phyloP scores from a whole-genome alignment of 2,797 vertebrate species.

The Distichodus sexfasciatus region DNA sequence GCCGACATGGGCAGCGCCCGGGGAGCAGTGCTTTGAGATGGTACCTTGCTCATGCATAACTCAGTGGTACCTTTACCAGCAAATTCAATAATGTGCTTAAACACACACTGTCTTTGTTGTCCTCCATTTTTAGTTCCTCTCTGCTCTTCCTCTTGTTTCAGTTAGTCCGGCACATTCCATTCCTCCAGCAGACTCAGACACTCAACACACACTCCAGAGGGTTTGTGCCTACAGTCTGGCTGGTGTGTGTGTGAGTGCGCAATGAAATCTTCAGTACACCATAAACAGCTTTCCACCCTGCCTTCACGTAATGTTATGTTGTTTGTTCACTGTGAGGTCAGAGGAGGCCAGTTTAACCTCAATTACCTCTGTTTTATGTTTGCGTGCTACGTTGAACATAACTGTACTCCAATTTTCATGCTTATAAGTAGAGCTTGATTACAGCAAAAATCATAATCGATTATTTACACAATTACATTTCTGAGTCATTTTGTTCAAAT shows the following conservation, averaged over 20 bases:
- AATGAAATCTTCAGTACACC: not conserved
- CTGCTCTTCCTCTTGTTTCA: conserved; percentile 37
- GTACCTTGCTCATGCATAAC: too few species aligned
- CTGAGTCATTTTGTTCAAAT: too few species aligned
- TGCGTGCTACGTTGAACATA: not conserved
- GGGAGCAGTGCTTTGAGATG: too few species aligned
- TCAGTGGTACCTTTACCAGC: too few species aligned
- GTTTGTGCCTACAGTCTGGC: conserved; percentile 16
- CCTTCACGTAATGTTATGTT: not conserved
- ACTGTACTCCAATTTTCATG: too few species aligned
- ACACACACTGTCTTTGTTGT: not conserved
- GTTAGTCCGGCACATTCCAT: conserved; percentile 31
- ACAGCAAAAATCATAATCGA: too few species aligned
- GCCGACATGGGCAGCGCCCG: too few species aligned
- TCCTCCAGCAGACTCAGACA: conserved; percentile 51
- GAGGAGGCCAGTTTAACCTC: not conserved
- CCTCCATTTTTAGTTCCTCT: not conserved
- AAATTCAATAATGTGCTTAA: too few species aligned
- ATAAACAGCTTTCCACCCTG: not conserved
- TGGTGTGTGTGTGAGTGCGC: not conserved
- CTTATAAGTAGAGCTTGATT: too few species aligned
- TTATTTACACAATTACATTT: too few species aligned
- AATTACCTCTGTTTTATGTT: not conserved
- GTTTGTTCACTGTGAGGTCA: not conserved
- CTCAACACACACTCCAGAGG: conserved; percentile 55